Base-by-base conservation (phyloP, 2,888 invertebrate species). In the Calliopum simillimum region DNA sequence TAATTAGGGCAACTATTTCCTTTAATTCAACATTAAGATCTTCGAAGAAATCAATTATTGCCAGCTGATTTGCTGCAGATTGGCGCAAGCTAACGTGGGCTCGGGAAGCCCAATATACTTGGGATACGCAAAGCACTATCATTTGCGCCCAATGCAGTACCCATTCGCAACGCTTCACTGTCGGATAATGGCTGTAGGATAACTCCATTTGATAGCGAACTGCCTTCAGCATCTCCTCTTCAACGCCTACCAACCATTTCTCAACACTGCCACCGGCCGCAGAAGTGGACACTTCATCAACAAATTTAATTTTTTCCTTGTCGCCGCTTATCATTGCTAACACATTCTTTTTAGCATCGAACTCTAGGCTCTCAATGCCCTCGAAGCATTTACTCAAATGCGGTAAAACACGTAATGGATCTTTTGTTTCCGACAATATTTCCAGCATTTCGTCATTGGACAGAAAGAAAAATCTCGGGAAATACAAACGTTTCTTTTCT, bases 391-490 rank as follows among this genome's bases (percentile, higher is more conserved):
- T 92, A 78, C 88, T 89, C 56, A 92, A 81, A 81, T 90, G 89
- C 0, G 90, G 89, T 75, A 90, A 89, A 5, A 91, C 90, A 62
- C 89, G 86, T 13, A 87, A 76, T 0, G 89, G 89, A 80, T 91
- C 89, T 79, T 89, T 90, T 2, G 90, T 90, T 83, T 92, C 91
- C 1, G 93, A 92, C 25, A 94, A 84, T 74, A 94, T 91, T 78
- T 91, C 90, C 64, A 93, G 85, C 84, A 94, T 88, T 83, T 93
- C 93, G 76, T 91, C 90, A 81, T 94, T 92, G 1, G 93, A 92
- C 68, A 94, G 83, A 79, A 94, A 94, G 85, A 93, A 93, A 79
- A 94, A 91, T 75, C 93, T 90, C 14, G 92, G 90, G 80, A 93
- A 93, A 78, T 87, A 89, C 13, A 90, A 82, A 71, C 91, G 86